Percentiles rank a stretch among this genome's conserved stretches.
These are phyloP conservation scores for Scytalopus superciliaris DNA, from an alignment of 2,113 vertebrate genomes.

Conservation along the genomic window DNA sequence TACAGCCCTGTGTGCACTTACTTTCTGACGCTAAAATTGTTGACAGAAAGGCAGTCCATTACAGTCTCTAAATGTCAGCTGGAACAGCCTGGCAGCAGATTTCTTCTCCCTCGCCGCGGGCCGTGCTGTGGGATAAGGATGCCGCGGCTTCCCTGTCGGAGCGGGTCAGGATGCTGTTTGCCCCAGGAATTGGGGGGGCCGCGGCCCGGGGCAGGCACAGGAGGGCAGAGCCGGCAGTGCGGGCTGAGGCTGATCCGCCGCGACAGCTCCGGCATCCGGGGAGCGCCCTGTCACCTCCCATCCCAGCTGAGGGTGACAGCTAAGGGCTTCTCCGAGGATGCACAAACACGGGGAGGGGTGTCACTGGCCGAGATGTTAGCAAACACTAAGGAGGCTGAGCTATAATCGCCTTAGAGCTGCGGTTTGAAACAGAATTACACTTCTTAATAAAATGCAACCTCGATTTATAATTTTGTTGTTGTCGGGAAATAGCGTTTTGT, in stretches of 20 bases:
- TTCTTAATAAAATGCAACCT: background rate
- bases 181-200: too few relatives aligned
- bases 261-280: background rate
- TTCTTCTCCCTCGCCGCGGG: background rate
- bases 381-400: background rate
- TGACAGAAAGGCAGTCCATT: background rate
- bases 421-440: background rate
- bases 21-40: background rate
- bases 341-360: accelerated
- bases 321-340: background rate
- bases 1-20: too few relatives aligned
- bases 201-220: slow-evolving; percentile 8
- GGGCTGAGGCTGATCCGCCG: slow-evolving; percentile 39
- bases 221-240: background rate
- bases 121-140: accelerated
- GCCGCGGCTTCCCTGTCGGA: background rate
- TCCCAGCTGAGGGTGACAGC: background rate
- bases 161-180: background rate
- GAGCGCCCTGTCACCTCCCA: background rate
- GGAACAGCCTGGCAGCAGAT: background rate
- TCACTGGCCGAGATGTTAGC: background rate
- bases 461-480: background rate
- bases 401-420: background rate
- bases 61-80: background rate
- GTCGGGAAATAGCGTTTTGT: background rate